Conservation (phyloP, 2,113 vertebrate species). For the Phodopus roborovskii region DNA sequence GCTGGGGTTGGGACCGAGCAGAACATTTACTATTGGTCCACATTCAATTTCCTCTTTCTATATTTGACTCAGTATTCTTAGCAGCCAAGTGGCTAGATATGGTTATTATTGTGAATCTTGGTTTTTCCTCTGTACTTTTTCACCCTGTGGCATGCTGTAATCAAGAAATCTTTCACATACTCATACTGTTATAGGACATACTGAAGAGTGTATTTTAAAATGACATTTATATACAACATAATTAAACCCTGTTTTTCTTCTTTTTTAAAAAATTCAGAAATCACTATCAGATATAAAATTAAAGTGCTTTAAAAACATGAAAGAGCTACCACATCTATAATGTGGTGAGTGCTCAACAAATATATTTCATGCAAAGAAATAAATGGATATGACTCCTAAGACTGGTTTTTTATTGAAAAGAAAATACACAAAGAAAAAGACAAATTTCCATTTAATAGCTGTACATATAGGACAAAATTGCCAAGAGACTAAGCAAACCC, state of each 20-base stretch:
- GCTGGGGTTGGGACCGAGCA: background rate
- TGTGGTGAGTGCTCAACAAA: background rate
- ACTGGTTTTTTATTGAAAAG: background rate
- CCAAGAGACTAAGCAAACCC: background rate
- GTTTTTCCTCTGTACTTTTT: background rate
- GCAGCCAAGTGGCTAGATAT: background rate
- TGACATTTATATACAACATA: conserved; percentile 13
- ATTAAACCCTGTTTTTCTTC: background rate
- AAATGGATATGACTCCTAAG: background rate
- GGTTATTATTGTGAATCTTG: conserved; percentile 28
- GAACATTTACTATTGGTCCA: background rate
- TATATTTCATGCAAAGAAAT: background rate
- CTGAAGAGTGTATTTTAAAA: conserved; percentile 20
- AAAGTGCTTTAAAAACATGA: background rate
- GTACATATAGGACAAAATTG: background rate
- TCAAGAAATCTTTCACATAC: conserved; percentile 12
- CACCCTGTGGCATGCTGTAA: background rate
- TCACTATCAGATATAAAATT: background rate
- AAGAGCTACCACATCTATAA: background rate
- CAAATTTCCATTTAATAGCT: background rate
- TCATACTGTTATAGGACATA: background rate
- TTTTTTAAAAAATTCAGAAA: background rate
- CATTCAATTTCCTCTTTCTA: conserved; percentile 21
- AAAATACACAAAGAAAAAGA: background rate
- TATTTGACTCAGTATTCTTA: conserved; percentile 2